Evolutionary conservation across 2,797 vertebrate species (phyloP).

Genomic region (Ctenosaura bakeri): DNA sequence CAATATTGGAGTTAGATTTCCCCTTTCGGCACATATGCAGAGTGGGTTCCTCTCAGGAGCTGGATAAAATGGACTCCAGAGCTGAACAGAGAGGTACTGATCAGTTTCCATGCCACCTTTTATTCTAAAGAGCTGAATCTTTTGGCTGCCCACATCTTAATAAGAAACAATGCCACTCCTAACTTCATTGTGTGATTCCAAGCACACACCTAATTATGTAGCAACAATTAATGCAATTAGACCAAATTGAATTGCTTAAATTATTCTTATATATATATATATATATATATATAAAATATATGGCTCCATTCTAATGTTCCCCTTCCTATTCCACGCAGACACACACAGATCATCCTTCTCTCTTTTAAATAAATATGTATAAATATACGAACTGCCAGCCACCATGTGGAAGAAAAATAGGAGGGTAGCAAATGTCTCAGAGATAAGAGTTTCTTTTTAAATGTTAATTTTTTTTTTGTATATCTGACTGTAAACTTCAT

Average conservation of each 20-base stretch:
- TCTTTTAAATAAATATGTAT: conserved; percentile 62
- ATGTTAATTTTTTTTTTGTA: conserved; percentile 77
- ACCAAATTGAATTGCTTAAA: conserved; percentile 41
- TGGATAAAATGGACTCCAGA: neutral
- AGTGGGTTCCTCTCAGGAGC: neutral
- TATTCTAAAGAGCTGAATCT: neutral
- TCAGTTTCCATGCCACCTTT: neutral
- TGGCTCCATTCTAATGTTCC: neutral
- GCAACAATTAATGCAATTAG: conserved; percentile 26
- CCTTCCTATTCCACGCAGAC: neutral
- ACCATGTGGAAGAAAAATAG: conserved; percentile 72
- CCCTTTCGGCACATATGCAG: neutral
- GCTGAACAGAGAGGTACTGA: neutral
- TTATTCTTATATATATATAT: too few relatives aligned
- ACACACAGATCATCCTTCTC: neutral
- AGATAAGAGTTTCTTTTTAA: conserved; percentile 79
- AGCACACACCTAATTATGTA: neutral
- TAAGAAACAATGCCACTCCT: neutral
- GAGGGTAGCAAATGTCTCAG: conserved; percentile 63
- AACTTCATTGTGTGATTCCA: conserved; percentile 16
- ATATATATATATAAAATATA: too few relatives aligned
- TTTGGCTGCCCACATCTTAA: neutral
- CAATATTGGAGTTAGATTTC: neutral
- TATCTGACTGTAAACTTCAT: conserved; percentile 77
- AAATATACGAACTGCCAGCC: conserved; percentile 69